Base-by-base conservation (phyloP, 2,888 invertebrate species). In the Nemapogon koenigi region DNA sequence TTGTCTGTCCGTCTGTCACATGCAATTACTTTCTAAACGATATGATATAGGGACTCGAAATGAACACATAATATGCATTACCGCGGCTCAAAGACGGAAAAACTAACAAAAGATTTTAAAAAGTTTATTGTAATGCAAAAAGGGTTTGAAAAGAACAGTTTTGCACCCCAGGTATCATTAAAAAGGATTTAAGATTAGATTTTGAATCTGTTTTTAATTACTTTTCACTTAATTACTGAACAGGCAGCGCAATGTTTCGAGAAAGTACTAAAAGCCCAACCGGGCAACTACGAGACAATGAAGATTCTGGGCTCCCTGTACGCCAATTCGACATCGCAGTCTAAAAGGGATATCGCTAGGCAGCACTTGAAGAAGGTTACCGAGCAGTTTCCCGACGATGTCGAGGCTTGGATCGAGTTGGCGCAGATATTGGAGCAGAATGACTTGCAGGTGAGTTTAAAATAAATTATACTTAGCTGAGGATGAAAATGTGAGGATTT, bases 201-300 rank as follows among this genome's bases (percentile, higher is more conserved):
- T n/a, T n/a, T n/a, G n/a, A n/a, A n/a, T n/a, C n/a, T n/a, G n/a
- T n/a, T n/a, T n/a, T n/a, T n/a, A n/a, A n/a, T n/a, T n/a, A n/a
- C n/a, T n/a, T n/a, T n/a, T n/a, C n/a, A n/a, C n/a, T n/a, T n/a
- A n/a, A n/a, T n/a, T n/a, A n/a, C n/a, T n/a, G n/a, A 52, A 33
- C 55, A 95, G 95, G 97, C 98, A 0, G 94, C 97, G 0, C 93
- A 94, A 62, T 97, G 97, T 63, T 99, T 99, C 65, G 99, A 99
- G 73, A 97, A 97, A 75, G 98, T 99, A 1, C 75, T 99, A 3
- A 98, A 98, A 80, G 92, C 88, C 0, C 94, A 97, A 62, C 97
- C 98, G 0, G 95, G 94, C 22, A 99, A 99, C 78, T 97, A 97
- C 57, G 99, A 99, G 68, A 97, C 99, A 0, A 97, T 99, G 95